phyloP scores from a whole-genome alignment of 1,140 invertebrate species.

The Drosophila ohnishii region DNA sequence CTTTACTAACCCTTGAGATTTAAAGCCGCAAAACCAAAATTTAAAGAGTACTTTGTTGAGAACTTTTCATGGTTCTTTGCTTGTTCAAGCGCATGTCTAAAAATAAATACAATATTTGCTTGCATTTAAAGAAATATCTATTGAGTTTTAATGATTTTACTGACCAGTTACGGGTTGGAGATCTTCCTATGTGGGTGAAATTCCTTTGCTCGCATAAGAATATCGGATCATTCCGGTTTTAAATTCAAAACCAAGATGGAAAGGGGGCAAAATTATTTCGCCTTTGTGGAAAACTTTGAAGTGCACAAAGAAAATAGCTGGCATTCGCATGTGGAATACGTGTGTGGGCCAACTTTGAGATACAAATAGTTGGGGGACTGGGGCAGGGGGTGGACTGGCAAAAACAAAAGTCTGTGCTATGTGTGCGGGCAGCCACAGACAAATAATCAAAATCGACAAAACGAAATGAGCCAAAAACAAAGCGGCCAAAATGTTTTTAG shows the following conservation, averaged over 20 bases:
- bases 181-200: background rate
- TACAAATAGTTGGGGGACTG: constrained; percentile 68
- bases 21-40: constrained; percentile 38
- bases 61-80: constrained; percentile 21
- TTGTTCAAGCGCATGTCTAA: constrained; percentile 33
- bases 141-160: background rate
- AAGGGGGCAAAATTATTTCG: constrained; percentile 13
- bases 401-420: constrained; percentile 60
- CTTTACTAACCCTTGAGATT: constrained; percentile 44
- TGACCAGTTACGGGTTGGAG: background rate
- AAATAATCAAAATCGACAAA: constrained; percentile 82
- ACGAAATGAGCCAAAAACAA: constrained; percentile 80
- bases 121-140: constrained; percentile 44
- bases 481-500: constrained; percentile 79
- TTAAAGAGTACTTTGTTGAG: constrained; percentile 28
- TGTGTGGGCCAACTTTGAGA: constrained; percentile 67
- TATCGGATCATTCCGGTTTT: background rate
- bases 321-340: constrained; percentile 53
- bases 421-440: constrained; percentile 63
- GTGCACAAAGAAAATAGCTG: constrained; percentile 53
- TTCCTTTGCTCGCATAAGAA: background rate
- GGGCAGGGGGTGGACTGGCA: constrained; percentile 11
- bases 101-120: constrained; percentile 49
- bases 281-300: constrained; percentile 66
- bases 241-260: constrained; percentile 7